Evolutionary conservation across 2,888 invertebrate genomes (phyloP).

Genomic region (Drosophila koepferae): DNA sequence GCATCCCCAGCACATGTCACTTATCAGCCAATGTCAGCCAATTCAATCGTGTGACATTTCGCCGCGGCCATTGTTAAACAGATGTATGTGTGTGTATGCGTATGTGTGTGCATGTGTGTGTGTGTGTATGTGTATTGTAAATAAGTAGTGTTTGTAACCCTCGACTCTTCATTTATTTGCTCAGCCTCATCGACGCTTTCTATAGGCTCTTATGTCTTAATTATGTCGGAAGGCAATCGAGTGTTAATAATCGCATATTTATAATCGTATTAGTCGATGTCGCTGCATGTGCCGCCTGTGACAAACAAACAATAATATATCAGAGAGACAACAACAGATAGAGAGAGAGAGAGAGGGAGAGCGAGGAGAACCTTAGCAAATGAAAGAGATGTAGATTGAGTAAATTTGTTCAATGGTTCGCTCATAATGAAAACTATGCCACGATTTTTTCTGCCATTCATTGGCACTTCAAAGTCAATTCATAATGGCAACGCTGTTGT

Average conservation of each 20-base stretch:
- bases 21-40: constrained; percentile 71
- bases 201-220: constrained; percentile 66
- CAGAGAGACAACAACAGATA: constrained; percentile 3
- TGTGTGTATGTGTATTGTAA: constrained; percentile 17
- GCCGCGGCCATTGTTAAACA: constrained; percentile 68
- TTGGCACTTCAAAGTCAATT: constrained; percentile 77
- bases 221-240: constrained; percentile 80
- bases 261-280: constrained; percentile 78
- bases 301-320: constrained; percentile 58
- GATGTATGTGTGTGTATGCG: constrained; percentile 3
- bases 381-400: constrained; percentile 28
- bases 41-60: constrained; percentile 63
- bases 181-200: constrained; percentile 39
- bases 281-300: constrained; percentile 50
- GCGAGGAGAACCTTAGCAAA: neutral
- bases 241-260: constrained; percentile 83
- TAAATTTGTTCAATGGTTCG: constrained; percentile 79
- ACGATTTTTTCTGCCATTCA: constrained; percentile 73
- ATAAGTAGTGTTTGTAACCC: constrained; percentile 33
- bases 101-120: constrained; percentile 5
- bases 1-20: constrained; percentile 73
- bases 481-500: constrained; percentile 42
- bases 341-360: neutral
- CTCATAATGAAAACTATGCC: constrained; percentile 64
- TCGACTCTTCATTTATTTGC: constrained; percentile 53